Evolutionary conservation across 1,140 invertebrate genomes (phyloP), one percentile per base, ranked within the genome.

Genomic region (Micrasema longulum): DNA sequence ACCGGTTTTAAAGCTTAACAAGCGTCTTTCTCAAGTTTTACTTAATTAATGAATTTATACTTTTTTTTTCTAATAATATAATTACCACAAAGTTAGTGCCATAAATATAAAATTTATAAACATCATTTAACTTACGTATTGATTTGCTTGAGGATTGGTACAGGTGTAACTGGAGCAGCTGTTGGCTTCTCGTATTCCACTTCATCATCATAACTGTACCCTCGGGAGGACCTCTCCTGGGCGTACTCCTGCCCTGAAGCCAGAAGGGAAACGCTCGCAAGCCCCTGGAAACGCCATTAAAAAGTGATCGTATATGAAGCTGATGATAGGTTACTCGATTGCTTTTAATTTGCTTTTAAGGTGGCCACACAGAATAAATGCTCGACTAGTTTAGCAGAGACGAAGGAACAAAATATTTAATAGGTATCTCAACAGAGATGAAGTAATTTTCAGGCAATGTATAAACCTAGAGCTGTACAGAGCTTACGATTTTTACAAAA

Each of bases 91-190:
- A n/a, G n/a, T n/a, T n/a, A n/a, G n/a, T n/a, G 47, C 47, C 9
- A 20, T n/a, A 1, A 50, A 20, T 22, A n/a, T 35, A 65, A 45
- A 22, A 5, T n/a, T n/a, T n/a, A n/a, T n/a, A n/a, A n/a, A n/a
- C n/a, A n/a, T n/a, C n/a, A 10, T 20, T 0, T 31, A 18, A 76
- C 75, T 77, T 73, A 91, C 90, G 88, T 89, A 84, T 95, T 93
- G 68, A 95, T 94, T 81, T 95, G 93, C 79, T 94, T 93, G 20
- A 95, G 82, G 75, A 95, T 95, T 31, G 93, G 86, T 2, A 94
- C 90, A 0, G 92, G 92, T 0, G 92, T 89, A 7, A n/a, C n/a
- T n/a, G n/a, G n/a, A n/a, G n/a, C n/a, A n/a, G n/a, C n/a, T n/a
- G 91, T 85, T 67, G 85, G 83, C 35, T 62, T 45, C 14, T 63